Evolutionary conservation across 1,140 invertebrate genomes (phyloP).

Genomic region (Panagrolaimus sp.): DNA sequence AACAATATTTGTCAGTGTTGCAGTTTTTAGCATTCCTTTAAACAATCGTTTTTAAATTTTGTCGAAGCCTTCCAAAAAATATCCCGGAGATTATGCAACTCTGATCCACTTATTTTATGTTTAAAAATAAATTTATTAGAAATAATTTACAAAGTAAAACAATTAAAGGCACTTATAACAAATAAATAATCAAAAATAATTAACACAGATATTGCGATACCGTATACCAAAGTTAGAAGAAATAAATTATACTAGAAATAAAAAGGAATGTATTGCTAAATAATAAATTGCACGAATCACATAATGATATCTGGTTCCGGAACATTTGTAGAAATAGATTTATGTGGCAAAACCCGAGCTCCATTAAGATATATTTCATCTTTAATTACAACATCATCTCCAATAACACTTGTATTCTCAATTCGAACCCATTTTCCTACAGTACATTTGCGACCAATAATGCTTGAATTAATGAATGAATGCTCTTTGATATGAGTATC

Average conservation of each 20-base stretch:
- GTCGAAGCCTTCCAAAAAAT: too few relatives aligned
- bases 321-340: slow-evolving; percentile 85
- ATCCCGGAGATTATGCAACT: too few relatives aligned
- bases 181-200: neutral
- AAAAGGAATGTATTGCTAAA: neutral
- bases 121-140: too few relatives aligned
- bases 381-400: slow-evolving; percentile 96
- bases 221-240: neutral
- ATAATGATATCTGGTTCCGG: slow-evolving; percentile 97
- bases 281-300: slow-evolving; percentile 64
- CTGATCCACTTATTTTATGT: too few relatives aligned
- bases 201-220: slow-evolving; percentile 2
- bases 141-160: neutral
- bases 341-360: slow-evolving; percentile 92
- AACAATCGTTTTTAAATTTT: too few relatives aligned
- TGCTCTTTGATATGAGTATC: slow-evolving; percentile 81
- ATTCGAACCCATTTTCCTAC: slow-evolving; percentile 75
- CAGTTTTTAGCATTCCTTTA: too few relatives aligned
- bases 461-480: slow-evolving; percentile 88
- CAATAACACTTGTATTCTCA: slow-evolving; percentile 92
- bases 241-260: too few relatives aligned
- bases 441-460: slow-evolving; percentile 88
- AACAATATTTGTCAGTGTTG: too few relatives aligned
- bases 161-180: neutral
- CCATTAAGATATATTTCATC: slow-evolving; percentile 98